Conservation (phyloP, 2,113 vertebrate species). For the Odocoileus hemionus region DNA sequence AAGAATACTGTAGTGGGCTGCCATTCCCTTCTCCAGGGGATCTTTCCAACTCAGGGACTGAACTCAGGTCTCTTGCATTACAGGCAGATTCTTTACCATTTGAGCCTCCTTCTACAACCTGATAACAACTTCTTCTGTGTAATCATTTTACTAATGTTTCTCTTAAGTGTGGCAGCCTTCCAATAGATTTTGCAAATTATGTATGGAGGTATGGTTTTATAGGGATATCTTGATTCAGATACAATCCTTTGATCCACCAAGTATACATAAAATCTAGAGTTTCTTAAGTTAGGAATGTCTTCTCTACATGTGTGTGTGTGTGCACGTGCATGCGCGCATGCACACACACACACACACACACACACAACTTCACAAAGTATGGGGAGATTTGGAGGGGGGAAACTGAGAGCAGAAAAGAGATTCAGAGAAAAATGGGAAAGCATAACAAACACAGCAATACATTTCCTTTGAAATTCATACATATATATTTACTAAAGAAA, state of each 20-base stretch:
- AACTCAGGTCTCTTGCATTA: neutral
- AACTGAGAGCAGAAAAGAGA: neutral
- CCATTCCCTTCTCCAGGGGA: neutral
- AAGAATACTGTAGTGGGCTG: neutral
- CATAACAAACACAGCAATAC: neutral
- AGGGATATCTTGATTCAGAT: neutral
- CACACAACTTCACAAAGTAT: neutral
- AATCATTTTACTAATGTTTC: neutral
- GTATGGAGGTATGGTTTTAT: neutral
- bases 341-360: accelerated
- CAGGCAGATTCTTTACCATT: neutral
- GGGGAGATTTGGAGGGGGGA: neutral
- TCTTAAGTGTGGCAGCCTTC: neutral
- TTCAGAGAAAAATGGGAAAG: neutral
- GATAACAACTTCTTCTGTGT: neutral
- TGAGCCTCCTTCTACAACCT: neutral
- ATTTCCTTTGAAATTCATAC: neutral
- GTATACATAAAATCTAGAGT: neutral
- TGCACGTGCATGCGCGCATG: too few species aligned
- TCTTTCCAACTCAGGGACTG: neutral
- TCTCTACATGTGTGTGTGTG: neutral
- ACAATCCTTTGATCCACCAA: neutral
- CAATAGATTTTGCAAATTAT: neutral
- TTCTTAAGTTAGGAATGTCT: neutral
- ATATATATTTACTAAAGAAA: neutral